Evolutionary conservation across 2,888 invertebrate species (phyloP).

Genomic region (Elegia similella): DNA sequence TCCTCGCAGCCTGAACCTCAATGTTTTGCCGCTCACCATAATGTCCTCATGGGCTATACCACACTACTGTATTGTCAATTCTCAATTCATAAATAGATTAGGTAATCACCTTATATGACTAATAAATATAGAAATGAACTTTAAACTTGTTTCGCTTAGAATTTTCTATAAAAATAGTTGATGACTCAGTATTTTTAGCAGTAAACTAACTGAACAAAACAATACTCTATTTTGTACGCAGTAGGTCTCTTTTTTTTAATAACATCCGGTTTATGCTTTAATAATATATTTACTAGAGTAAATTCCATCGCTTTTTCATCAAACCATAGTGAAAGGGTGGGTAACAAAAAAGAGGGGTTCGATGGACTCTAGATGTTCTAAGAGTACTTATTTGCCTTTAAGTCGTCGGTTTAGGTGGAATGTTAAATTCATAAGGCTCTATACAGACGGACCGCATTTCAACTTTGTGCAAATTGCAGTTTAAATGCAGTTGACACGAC

Average conservation of each 20-base stretch:
- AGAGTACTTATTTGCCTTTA: too few species aligned
- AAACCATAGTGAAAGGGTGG: too few species aligned
- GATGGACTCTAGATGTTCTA: too few species aligned
- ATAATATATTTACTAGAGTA: not conserved
- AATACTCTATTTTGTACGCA: conserved; percentile 15
- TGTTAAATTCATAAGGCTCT: too few species aligned
- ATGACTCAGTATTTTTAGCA: conserved; percentile 1
- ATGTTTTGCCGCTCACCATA: not conserved
- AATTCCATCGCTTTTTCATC: not conserved
- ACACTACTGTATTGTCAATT: conserved; percentile 12
- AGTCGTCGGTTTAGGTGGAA: too few species aligned
- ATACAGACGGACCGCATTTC: too few species aligned
- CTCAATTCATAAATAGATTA: conserved; percentile 1
- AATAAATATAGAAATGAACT: not conserved
- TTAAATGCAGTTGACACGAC: too few species aligned
- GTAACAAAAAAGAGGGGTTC: too few species aligned
- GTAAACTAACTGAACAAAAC: not conserved
- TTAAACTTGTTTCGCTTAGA: conserved; percentile 12
- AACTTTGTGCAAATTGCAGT: too few species aligned
- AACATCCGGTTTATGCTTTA: conserved; percentile 5
- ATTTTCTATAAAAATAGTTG: conserved; percentile 4
- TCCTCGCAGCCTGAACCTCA: too few species aligned
- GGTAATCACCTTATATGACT: not conserved
- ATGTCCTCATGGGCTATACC: not conserved
- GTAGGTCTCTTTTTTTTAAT: not conserved